Evolutionary conservation across 2,888 invertebrate genomes (phyloP), one percentile per base, ranked within the genome.

Genomic region (Chirona hameri): DNA sequence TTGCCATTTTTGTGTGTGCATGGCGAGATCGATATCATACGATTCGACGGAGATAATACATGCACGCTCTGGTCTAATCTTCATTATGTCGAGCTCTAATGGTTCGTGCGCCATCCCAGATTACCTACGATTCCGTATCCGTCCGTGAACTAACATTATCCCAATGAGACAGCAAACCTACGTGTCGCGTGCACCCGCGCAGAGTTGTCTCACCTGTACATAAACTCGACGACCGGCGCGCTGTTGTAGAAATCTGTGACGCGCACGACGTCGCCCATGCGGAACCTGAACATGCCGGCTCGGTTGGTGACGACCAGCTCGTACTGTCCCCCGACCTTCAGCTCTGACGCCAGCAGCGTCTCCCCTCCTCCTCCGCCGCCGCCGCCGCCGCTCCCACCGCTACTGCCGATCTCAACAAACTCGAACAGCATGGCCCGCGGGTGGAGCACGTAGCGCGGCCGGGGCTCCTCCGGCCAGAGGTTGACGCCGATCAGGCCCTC

Each of bases 241-340:
- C 86, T 85, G 82, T 87, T 85, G 83, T 87, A 85, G 84, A 87
- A 87, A 31, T 85, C 86, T 3, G 86, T 86, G n/a, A 87, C 86
- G 83, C 85, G 86, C 81, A 88, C 86, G 10, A 88, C 87, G 85
- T 88, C 88, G 52, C 88, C 88, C 85, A 88, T 86, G 39, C 88
- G 85, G 85, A 87, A 88, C 72, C 88, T 84, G 83, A 86, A 87
- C 81, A 87, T 83, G 72, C 87, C 87, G 84, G 86, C 86, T 0
- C 86, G 85, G 83, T 86, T 88, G 55, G 87, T 87, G 57, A 88
- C 86, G 9, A 87, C 87, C 69, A 87, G 82, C 84, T 88, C 88
- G 84, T 88, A 88, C 4, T 83, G 84, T 48, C 85, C 83, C 12
- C 86, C 87, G 27, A 84, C 84, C 27, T 46, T 29, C 79, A 87